Evolutionary conservation across 2,797 vertebrate species (phyloP).

Genomic region (Aviceda leuphotes): DNA sequence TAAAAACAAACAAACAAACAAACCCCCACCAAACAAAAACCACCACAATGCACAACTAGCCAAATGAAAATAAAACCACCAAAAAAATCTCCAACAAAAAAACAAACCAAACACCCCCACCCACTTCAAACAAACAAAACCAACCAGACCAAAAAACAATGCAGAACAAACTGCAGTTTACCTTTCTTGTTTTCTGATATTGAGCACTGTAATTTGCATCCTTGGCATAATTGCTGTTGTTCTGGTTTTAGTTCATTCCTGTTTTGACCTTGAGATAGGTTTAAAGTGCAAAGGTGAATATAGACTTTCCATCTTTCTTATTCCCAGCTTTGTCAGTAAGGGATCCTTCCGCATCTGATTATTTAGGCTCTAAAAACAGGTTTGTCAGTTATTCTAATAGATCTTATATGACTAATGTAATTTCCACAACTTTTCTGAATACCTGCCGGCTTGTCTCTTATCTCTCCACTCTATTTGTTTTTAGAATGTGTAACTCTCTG

Average conservation of each 20-base stretch:
- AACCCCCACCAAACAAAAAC: rapidly evolving
- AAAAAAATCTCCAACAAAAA: neutral
- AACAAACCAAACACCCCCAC: neutral
- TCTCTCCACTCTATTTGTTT: neutral
- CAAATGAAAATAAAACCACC: neutral
- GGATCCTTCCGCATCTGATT: neutral
- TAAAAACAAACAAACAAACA: neutral
- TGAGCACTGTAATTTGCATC: neutral
- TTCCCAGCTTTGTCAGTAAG: neutral
- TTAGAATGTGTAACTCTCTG: neutral
- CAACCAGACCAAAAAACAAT: neutral
- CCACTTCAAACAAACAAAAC: neutral
- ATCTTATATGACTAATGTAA: no score
- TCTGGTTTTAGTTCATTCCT: neutral
- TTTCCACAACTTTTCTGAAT: neutral
- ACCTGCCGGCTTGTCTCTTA: neutral
- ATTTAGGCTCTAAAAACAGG: neutral
- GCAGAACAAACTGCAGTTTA: neutral
- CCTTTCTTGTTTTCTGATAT: neutral
- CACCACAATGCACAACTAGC: no score
- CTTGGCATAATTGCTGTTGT: neutral
- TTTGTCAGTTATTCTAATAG: neutral
- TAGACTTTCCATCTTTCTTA: neutral
- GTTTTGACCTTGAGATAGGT: neutral
- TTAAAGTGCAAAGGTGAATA: neutral